phyloP scores from a whole-genome alignment of 2,797 vertebrate species.

The Pagetopsis macropterus region DNA sequence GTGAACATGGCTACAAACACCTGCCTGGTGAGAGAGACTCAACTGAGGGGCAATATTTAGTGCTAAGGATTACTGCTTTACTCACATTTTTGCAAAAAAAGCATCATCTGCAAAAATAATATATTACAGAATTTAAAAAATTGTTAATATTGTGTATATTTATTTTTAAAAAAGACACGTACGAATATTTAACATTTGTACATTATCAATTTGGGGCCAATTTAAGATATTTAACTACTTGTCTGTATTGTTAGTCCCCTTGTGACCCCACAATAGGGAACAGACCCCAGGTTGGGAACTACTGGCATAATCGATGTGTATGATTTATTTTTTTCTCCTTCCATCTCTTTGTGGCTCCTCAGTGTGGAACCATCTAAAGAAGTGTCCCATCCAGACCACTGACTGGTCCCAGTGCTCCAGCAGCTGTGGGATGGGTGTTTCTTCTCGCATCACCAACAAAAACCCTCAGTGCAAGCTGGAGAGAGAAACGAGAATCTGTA shows the following conservation, averaged over 20 bases:
- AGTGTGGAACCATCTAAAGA: conserved; percentile 67
- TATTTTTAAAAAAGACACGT: no score
- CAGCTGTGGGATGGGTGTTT: conserved; percentile 84
- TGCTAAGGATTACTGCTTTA: not conserved
- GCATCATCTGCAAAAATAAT: no score
- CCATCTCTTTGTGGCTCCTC: not conserved
- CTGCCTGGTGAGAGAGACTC: conserved; percentile 72
- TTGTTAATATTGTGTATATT: no score
- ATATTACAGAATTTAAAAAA: no score
- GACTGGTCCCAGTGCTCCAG: conserved; percentile 86
- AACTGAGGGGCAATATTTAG: not conserved
- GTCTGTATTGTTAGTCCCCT: not conserved
- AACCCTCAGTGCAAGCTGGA: conserved; percentile 81
- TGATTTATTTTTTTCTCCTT: not conserved
- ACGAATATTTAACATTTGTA: no score
- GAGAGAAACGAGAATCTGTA: conserved; percentile 83
- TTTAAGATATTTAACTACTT: not conserved
- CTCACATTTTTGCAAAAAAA: not conserved
- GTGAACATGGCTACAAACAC: conserved; percentile 68
- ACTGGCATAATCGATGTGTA: not conserved
- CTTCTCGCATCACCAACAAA: conserved; percentile 83
- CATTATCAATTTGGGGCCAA: no score
- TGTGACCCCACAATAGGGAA: not conserved
- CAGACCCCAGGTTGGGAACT: not conserved
- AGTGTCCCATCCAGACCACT: conserved; percentile 80